These are phyloP conservation scores for Beaufortia kweichowensis DNA, from an alignment of 2,113 vertebrate species.

Conservation along the genomic window DNA sequence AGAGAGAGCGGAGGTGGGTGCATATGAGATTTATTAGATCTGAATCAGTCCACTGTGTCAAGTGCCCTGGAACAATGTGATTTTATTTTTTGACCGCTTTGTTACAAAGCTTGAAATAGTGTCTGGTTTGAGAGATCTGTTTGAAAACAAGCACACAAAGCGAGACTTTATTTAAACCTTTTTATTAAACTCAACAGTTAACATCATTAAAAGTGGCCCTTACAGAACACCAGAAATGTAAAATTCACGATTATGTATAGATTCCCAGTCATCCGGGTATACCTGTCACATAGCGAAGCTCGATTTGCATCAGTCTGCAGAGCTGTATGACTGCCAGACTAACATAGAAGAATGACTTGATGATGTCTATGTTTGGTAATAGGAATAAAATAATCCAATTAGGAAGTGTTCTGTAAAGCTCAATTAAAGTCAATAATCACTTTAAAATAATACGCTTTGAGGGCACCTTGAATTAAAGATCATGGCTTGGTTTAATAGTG, in stretches of 20 bases:
- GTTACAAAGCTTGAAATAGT: conserved; percentile 32
- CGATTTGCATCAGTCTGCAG: neutral
- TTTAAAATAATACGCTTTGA: conserved; percentile 45
- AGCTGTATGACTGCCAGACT: neutral
- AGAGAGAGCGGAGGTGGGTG: conserved; percentile 5
- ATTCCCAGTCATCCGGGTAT: neutral
- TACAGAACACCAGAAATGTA: neutral
- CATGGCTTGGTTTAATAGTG: conserved; percentile 1
- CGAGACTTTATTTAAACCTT: neutral
- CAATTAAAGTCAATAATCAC: conserved; percentile 51
- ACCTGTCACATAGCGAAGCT: neutral
- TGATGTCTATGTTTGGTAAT: conserved; percentile 39
- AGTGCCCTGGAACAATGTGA: conserved; percentile 45
- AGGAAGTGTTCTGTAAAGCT: conserved; percentile 44
- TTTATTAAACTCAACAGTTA: neutral
- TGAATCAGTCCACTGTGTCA: conserved; percentile 47
- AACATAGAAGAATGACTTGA: neutral
- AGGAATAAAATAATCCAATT: conserved; percentile 44
- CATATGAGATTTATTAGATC: conserved; percentile 49
- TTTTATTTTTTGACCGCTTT: conserved; percentile 35
- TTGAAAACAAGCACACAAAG: neutral
- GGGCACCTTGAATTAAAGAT: conserved; percentile 23
- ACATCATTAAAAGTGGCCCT: neutral
- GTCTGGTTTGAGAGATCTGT: neutral
- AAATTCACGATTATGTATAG: neutral